Evolutionary conservation across 2,797 vertebrate genomes (phyloP).

Genomic region (Arremon brunneinucha): DNA sequence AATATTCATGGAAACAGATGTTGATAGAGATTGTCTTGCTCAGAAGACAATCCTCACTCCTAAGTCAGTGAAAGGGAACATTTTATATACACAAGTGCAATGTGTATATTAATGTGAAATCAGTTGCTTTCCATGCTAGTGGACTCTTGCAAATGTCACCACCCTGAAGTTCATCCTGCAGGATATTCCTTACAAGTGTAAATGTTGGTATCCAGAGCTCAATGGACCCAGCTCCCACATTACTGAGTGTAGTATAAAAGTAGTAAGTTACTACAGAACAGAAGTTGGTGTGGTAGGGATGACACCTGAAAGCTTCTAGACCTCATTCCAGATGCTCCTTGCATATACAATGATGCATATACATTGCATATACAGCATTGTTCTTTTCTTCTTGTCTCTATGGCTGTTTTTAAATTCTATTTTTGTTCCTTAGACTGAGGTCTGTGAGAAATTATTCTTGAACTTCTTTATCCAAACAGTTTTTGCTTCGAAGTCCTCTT

Average conservation of each 20-base stretch:
- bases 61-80: not conserved
- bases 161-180: not conserved
- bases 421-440: not conserved
- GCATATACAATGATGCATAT: not conserved
- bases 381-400: not conserved
- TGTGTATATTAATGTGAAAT: not conserved
- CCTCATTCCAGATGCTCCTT: not conserved
- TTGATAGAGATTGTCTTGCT: not conserved
- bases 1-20: slow-evolving; percentile 69
- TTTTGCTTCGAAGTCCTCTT: not conserved
- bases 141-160: not conserved
- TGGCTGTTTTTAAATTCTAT: not conserved
- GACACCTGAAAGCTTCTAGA: not conserved
- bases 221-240: not conserved
- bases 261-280: not conserved
- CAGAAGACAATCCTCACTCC: not conserved
- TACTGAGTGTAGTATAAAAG: not conserved
- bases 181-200: not conserved
- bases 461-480: not conserved
- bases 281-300: not conserved
- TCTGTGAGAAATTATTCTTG: not conserved
- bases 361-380: not conserved
- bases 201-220: not conserved
- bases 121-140: not conserved
- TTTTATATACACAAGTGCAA: not conserved